These are phyloP conservation scores for Ormyrus pomaceus DNA, from an alignment of 2,888 invertebrate species.

Conservation along the genomic window DNA sequence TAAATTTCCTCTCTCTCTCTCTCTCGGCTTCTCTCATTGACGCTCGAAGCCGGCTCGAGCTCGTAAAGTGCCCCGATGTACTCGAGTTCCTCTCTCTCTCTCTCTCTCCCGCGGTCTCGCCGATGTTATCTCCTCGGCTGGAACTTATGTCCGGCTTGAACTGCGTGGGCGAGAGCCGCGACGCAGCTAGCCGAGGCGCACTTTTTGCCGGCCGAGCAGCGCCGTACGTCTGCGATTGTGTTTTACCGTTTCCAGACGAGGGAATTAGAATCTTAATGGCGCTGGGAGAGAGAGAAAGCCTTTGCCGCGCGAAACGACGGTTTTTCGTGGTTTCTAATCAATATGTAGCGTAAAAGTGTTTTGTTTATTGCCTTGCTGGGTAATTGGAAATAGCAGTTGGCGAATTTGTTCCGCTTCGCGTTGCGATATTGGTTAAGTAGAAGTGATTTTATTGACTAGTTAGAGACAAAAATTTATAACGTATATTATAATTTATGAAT, in stretches of 20 bases:
- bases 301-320: no score
- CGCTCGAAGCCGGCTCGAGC: not conserved
- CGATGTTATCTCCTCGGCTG: constrained; percentile 6
- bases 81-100: not conserved
- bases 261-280: constrained; percentile 15
- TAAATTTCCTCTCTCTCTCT: not conserved
- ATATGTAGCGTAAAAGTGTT: no score
- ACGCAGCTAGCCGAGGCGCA: not conserved
- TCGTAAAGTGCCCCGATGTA: not conserved
- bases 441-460: no score
- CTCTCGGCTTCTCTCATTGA: not conserved
- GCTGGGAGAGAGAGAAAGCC: constrained; percentile 16
- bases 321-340: no score
- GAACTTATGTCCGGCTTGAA: constrained; percentile 16
- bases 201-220: no score
- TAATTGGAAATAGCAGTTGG: no score
- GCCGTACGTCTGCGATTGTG: constrained; percentile 11
- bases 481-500: no score
- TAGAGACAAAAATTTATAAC: no score
- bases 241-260: not conserved
- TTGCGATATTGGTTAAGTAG: no score
- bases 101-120: not conserved
- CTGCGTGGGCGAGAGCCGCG: not conserved
- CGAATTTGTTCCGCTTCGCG: no score
- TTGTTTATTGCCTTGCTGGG: no score